Base-by-base conservation (phyloP, 2,113 vertebrate genomes). In the Syrmaticus mikado region DNA sequence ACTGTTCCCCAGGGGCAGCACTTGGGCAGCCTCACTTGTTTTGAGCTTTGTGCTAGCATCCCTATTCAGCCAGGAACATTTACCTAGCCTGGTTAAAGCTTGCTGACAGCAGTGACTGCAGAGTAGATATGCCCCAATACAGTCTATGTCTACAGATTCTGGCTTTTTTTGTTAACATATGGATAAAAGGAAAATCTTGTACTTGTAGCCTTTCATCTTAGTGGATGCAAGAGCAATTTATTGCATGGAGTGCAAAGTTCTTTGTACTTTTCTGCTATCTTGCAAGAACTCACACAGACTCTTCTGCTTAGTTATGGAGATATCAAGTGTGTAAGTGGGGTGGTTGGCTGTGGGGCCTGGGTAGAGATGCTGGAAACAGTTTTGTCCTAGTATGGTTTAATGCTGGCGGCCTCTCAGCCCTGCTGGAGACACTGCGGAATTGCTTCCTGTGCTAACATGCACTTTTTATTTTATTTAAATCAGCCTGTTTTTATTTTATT, bases 121-220 rank as follows among this genome's bases (percentile, higher is more conserved):
- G 65, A 86, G 85, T 20, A 71, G 64, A 60, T 50, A 34, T 86
- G 93, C 43, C 88, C 70, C 80, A 61, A 3, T 81, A 65, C 57
- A 75, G 65, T 61, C 61, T 52, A 28, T 81, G 92, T 93, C 90
- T 90, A 95, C 85, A 81, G 88, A 88, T 67, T 88, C 88, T 68
- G 77, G 65, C 52, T 90, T 74, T 92, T 92, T 95, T 89, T 96
- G 85, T 93, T 96, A 95, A 94, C 95, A 90, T 48, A 88, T 5
- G 95, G 94, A 95, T 96, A 95, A 96, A 96, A 96, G 95, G 76
- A 88, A 96, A 93, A 84, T 90, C 90, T 94, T 95, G 88, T 96
- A 88, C 95, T 95, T 88, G 73, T n/a, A 95, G 68, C 73, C 92
- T 96, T 96, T 96, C 93, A 96, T 95, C 92, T 96, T 80, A 68